Conservation (phyloP, 2,797 vertebrate species). For the Sebastes minor region DNA sequence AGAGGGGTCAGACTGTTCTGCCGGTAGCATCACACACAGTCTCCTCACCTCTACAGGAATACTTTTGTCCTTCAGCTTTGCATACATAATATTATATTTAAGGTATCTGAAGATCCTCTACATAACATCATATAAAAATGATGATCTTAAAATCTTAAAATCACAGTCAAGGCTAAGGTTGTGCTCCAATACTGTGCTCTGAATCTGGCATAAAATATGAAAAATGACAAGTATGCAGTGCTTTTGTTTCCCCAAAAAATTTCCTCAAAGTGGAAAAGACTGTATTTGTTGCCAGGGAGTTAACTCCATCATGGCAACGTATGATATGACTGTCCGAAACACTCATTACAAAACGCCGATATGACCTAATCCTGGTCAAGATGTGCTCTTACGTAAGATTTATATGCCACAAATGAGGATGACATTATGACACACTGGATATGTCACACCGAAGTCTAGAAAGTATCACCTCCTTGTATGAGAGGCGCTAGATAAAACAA, state of each 20-base stretch:
- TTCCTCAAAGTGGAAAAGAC: neutral
- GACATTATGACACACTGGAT: slow-evolving; percentile 21
- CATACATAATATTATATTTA: neutral
- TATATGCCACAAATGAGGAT: neutral
- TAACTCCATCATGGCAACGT: neutral
- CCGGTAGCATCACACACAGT: slow-evolving; percentile 42
- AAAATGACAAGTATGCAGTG: slow-evolving; percentile 6
- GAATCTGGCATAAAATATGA: neutral
- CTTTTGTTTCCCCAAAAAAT: neutral
- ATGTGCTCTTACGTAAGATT: neutral
- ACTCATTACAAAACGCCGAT: neutral
- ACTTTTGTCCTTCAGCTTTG: slow-evolving; percentile 49
- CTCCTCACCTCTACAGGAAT: slow-evolving; percentile 30
- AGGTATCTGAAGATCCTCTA: neutral
- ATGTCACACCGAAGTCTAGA: slow-evolving; percentile 35
- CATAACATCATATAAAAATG: neutral
- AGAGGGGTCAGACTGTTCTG: slow-evolving; percentile 51
- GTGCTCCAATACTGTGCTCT: neutral
- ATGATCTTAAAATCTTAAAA: neutral
- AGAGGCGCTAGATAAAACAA: slow-evolving; percentile 46
- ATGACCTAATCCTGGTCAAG: neutral
- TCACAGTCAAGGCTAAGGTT: neutral
- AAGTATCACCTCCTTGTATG: slow-evolving; percentile 27
- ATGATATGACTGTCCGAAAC: neutral
- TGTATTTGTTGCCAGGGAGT: neutral